Percentiles rank a stretch among this genome's conserved stretches.
Conservation (phyloP, 2,113 vertebrate species). For the Bos taurus region ARS-UCD2.0 NC_037332.1:81850501-81851000, state of each 20-base stretch:
- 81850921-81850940: not conserved
- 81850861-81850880: not conserved
- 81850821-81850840: constrained; percentile 12
- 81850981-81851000: constrained; percentile 2
- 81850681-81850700: not conserved
- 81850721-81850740: not conserved
- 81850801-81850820: not conserved
- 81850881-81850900: constrained; percentile 23
- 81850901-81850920: not conserved
- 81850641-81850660: constrained; percentile 15
- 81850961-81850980: constrained; percentile 15
- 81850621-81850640: not conserved
- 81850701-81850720: constrained; percentile 21
- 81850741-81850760: not conserved
- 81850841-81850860: not conserved
- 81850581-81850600: constrained; percentile 42
- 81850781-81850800: not conserved
- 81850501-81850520: constrained; percentile 23
- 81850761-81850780: not conserved
- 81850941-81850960: not conserved
- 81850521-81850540: constrained; percentile 44
- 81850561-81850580: constrained; percentile 41
- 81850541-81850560: constrained; percentile 9
- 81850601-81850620: constrained; percentile 52
- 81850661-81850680: constrained; percentile 35